Evolutionary conservation across 2,888 invertebrate species (phyloP), one percentile per base, ranked within the genome.

Genomic region (Xestia ashworthii): DNA sequence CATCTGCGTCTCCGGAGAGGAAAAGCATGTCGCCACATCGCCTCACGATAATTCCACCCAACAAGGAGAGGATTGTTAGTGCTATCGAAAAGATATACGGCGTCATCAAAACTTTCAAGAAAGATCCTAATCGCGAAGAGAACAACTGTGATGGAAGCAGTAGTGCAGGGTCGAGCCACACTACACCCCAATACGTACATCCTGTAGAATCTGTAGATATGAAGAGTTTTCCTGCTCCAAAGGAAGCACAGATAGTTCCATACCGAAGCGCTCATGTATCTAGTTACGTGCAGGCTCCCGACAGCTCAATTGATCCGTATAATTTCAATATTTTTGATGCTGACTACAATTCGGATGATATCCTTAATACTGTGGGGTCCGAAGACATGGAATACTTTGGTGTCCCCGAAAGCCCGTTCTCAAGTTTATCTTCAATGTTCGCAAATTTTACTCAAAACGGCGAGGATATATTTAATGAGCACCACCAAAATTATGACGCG

Each of bases 61-160:
- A 89, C 58, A 94, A 90, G 64, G 94, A 95, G 66, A 90, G 93
- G 32, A 95, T 95, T 4, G 90, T 95, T n/a, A 92, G 88, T 58
- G 94, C 94, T 2, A 95, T 96, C 3, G 93, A 93, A 32, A 95
- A 93, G 77, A 95, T 95, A 50, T 94, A 95, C 71, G 91, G 83
- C n/a, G 91, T 95, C 4, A 91, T 95, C 8, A 93, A 92, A 69
- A 76, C 72, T 19, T 81, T 88, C 60, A 88, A 86, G 8, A 89
- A 77, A 71, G 70, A 78, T 32, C 48, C 80, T 25, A 48, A 74
- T 46, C 71, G 53, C 4, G 62, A 62, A 65, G 69, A 68, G 38
- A 41, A 50, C 4, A 44, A 32, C 22, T 14, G 60, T 46, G 55
- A 69, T 19, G 41, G 60, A 65, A 65, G 38, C 50, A 74, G 41